phyloP scores from a whole-genome alignment of 2,888 invertebrate species.

The Harpalus rubripes region DNA sequence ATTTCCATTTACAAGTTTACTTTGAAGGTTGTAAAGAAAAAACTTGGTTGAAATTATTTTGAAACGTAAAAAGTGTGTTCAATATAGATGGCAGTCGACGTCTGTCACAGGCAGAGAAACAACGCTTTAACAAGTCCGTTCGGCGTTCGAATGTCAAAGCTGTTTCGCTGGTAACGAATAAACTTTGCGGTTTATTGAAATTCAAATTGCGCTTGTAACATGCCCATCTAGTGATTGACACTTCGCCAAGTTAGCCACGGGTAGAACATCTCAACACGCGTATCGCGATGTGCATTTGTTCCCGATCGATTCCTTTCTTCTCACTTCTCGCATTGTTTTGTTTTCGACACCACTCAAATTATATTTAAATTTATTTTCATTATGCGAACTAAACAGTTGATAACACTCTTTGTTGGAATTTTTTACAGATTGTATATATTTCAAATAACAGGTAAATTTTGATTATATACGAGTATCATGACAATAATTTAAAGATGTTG shows the following conservation, averaged over 20 bases:
- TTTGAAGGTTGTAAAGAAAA: slow-evolving; percentile 49
- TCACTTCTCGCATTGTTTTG: slow-evolving; percentile 7
- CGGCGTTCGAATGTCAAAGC: slow-evolving; percentile 59
- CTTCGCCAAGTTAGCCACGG: slow-evolving; percentile 49
- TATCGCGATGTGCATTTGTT: slow-evolving; percentile 42
- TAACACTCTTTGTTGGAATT: neutral
- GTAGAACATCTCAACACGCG: slow-evolving; percentile 40
- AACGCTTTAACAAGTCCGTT: slow-evolving; percentile 58
- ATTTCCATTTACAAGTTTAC: slow-evolving; percentile 40
- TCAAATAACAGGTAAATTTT: neutral
- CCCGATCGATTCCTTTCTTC: slow-evolving; percentile 23
- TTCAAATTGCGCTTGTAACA: slow-evolving; percentile 64
- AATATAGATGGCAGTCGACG: slow-evolving; percentile 49
- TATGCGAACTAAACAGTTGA: slow-evolving; percentile 5
- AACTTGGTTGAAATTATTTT: slow-evolving; percentile 45
- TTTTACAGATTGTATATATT: neutral
- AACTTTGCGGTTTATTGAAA: slow-evolving; percentile 65
- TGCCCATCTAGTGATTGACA: slow-evolving; percentile 59
- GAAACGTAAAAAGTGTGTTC: slow-evolving; percentile 55
- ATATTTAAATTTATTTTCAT: slow-evolving; percentile 39
- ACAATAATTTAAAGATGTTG: too few species aligned
- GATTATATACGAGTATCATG: too few species aligned
- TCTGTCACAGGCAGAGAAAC: slow-evolving; percentile 55
- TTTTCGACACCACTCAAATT: slow-evolving; percentile 26
- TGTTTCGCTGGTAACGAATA: slow-evolving; percentile 61